Base-by-base conservation (phyloP, 2,113 vertebrate species). In the Crocuta crocuta region DNA sequence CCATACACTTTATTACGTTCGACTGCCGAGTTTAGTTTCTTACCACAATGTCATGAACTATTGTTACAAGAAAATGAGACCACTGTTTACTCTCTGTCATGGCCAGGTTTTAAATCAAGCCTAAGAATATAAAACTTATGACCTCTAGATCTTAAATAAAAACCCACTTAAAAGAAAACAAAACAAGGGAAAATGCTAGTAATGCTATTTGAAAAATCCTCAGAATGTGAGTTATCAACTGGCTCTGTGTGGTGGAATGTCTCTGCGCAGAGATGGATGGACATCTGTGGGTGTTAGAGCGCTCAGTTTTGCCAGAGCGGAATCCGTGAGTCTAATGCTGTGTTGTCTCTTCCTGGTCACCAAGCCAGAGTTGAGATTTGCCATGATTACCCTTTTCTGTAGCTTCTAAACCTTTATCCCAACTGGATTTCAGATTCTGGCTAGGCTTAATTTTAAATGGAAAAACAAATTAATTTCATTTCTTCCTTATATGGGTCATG, bases 101-200 rank as follows among this genome's bases (percentile, higher is more conserved):
- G 63, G 76, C 81, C 93, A 85, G 71, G 70, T 92, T 97, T 97
- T 92, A 96, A 97, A 95, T 95, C 88, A 94, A 97, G 78, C 91
- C 89, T 28, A 11, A 91, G 89, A 73, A 80, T 81, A 91, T 96
- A 97, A 97, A 97, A 94, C 94, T 70, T 85, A 89, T 61, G 95
- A 93, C 95, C 93, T 96, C 93, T 85, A 55, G 15, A 35, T 94
- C 81, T 96, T 97, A 95, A 92, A 91, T 97, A 94, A 97, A 98
- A 97, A 93, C 74, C 94, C 78, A 74, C 89, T 97, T 91, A 89
- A 97, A 97, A 94, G 78, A 97, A 97, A 98, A 93, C 79, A 94
- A 98, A 97, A 96, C 93, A 97, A 70, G 89, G 93, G 85, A 89
- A 97, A 97, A 97, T 97, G 93, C 89, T 63, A 73, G 90, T 61